phyloP scores from a whole-genome alignment of 2,888 invertebrate species.

The Cheilosia pagana region DNA sequence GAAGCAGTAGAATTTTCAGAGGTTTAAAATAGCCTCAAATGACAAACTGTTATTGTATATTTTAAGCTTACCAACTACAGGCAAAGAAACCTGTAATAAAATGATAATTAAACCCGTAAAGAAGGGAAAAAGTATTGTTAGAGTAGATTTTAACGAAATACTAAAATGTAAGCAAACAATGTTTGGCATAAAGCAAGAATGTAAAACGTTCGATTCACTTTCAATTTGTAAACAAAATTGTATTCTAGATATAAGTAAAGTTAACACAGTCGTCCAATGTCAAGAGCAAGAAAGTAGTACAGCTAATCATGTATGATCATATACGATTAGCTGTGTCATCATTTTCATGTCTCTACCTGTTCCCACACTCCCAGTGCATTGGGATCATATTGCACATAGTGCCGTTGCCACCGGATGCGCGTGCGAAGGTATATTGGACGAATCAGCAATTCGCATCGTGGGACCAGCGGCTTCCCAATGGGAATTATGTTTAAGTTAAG shows the following conservation, averaged over 20 bases:
- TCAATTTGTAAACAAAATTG: slow-evolving; percentile 62
- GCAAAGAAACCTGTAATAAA: slow-evolving; percentile 47
- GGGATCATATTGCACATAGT: too few species aligned
- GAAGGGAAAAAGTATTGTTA: slow-evolving; percentile 48
- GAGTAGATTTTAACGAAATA: slow-evolving; percentile 55
- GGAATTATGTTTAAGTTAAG: too few species aligned
- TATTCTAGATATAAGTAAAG: slow-evolving; percentile 52
- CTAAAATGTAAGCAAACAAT: slow-evolving; percentile 11
- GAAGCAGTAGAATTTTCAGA: slow-evolving; percentile 61
- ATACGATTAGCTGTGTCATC: too few species aligned
- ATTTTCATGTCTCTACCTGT: too few species aligned
- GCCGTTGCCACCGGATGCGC: too few species aligned
- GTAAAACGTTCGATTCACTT: slow-evolving; percentile 24
- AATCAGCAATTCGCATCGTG: too few species aligned
- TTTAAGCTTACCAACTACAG: slow-evolving; percentile 45
- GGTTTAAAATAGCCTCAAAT: slow-evolving; percentile 62
- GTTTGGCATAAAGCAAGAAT: background rate
- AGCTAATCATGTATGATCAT: too few species aligned
- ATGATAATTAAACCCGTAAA: slow-evolving; percentile 57
- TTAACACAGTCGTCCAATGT: too few species aligned
- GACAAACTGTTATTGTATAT: slow-evolving; percentile 56
- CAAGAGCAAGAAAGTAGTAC: too few species aligned
- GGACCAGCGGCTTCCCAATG: too few species aligned
- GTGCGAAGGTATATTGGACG: too few species aligned
- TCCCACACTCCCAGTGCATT: too few species aligned